These are phyloP conservation scores for Zygogramma bicolorata DNA, from an alignment of 2,888 invertebrate species.

Conservation along the genomic window DNA sequence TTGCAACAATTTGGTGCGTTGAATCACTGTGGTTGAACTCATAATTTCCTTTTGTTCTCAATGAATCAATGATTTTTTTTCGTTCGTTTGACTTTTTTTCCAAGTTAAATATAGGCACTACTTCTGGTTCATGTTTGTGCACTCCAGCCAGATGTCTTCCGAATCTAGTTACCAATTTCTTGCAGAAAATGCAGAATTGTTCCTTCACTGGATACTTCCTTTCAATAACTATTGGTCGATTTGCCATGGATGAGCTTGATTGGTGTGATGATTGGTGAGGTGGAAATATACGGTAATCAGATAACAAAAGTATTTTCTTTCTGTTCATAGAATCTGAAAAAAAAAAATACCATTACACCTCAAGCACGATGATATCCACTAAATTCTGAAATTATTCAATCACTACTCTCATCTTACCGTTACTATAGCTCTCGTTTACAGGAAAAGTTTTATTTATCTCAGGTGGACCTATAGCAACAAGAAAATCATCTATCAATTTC, in stretches of 20 bases:
- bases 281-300: too few species aligned
- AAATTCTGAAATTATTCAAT: too few species aligned
- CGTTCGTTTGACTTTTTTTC: background rate
- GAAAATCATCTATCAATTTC: too few species aligned
- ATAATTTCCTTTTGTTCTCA: constrained; percentile 7
- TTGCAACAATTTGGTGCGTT: constrained; percentile 4
- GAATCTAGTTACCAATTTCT: background rate
- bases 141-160: background rate
- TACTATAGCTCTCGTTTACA: too few species aligned
- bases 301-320: too few species aligned
- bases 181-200: background rate
- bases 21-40: background rate
- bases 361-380: too few species aligned
- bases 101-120: background rate
- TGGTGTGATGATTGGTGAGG: background rate
- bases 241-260: background rate
- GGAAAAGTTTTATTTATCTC: too few species aligned
- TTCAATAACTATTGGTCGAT: background rate
- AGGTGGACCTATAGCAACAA: too few species aligned
- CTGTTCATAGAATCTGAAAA: too few species aligned
- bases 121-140: background rate
- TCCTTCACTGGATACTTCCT: background rate
- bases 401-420: too few species aligned
- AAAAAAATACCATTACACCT: too few species aligned
- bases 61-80: background rate